These are phyloP conservation scores for Plectropomus leopardus DNA, from an alignment of 2,113 vertebrate species.

Conservation along the genomic window DNA sequence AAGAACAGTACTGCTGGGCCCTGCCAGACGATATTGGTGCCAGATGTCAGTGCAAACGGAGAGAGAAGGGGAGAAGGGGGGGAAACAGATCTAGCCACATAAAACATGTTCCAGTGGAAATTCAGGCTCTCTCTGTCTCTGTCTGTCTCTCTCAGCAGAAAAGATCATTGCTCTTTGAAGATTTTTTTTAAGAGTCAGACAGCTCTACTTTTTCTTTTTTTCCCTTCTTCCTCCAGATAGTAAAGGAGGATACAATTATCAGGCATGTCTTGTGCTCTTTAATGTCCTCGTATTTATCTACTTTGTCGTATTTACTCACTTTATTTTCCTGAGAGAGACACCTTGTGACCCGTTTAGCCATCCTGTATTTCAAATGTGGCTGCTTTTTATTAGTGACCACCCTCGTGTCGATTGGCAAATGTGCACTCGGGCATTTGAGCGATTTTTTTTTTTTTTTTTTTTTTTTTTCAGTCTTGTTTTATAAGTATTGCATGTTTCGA, in stretches of 20 bases:
- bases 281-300: conserved; percentile 55
- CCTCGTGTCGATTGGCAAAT: conserved; percentile 16
- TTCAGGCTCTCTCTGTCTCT: conserved; percentile 68
- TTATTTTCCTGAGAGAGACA: conserved; percentile 3
- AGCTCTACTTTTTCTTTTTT: conserved; percentile 42
- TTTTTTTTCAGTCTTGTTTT: conserved; percentile 57
- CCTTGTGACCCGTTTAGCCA: conserved; percentile 17
- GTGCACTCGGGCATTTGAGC: conserved; percentile 32
- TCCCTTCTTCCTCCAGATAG: conserved; percentile 58
- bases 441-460: not conserved
- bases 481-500: conserved; percentile 69
- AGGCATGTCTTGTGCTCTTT: conserved; percentile 70
- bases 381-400: conserved; percentile 68
- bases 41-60: conserved; percentile 89
- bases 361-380: conserved; percentile 41
- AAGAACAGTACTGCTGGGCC: conserved; percentile 86
- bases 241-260: conserved; percentile 82
- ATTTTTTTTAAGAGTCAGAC: conserved; percentile 69
- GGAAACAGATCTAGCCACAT: conserved; percentile 85
- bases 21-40: conserved; percentile 90
- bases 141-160: conserved; percentile 70
- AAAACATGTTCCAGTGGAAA: conserved; percentile 90
- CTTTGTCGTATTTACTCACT: conserved; percentile 28
- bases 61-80: conserved; percentile 3
- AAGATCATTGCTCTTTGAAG: conserved; percentile 78